A percentile compares a stretch with the other conserved stretches of the same genome.
These are phyloP conservation scores for Theocolax elegans DNA, from an alignment of 1,140 invertebrate species.

Conservation along the genomic window DNA sequence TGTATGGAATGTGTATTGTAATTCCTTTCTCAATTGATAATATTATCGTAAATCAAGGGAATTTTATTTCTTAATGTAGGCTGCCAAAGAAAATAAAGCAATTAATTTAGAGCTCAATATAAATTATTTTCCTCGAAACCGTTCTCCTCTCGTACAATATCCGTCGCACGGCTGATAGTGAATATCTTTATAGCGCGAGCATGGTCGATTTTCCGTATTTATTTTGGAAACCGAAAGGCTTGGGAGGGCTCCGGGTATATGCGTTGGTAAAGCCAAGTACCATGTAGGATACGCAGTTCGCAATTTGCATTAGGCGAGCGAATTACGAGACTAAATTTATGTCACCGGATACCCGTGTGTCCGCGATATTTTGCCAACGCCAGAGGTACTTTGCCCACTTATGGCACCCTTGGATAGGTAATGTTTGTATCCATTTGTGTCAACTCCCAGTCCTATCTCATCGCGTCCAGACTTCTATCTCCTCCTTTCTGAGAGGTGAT, in stretches of 20 bases:
- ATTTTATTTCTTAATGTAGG: no score
- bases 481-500: constrained; percentile 39
- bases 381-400: constrained; percentile 50
- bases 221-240: no score
- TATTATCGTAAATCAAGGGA: no score
- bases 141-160: no score
- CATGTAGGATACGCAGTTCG: constrained; percentile 37
- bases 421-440: constrained; percentile 58
- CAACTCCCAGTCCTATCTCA: constrained; percentile 45
- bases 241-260: no score
- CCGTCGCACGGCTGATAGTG: no score
- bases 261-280: constrained; percentile 47
- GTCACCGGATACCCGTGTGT: constrained; percentile 54
- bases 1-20: no score
- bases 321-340: constrained; percentile 62
- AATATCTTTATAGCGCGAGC: not conserved
- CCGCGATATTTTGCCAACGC: constrained; percentile 48
- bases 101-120: no score
- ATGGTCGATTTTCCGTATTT: not conserved
- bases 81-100: no score
- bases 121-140: no score
- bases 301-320: constrained; percentile 60
- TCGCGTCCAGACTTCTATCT: not conserved
- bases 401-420: constrained; percentile 55
- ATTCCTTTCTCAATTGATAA: no score